Evolutionary conservation across 2,797 vertebrate species (phyloP).

Genomic region (Sebastes iracundus): DNA sequence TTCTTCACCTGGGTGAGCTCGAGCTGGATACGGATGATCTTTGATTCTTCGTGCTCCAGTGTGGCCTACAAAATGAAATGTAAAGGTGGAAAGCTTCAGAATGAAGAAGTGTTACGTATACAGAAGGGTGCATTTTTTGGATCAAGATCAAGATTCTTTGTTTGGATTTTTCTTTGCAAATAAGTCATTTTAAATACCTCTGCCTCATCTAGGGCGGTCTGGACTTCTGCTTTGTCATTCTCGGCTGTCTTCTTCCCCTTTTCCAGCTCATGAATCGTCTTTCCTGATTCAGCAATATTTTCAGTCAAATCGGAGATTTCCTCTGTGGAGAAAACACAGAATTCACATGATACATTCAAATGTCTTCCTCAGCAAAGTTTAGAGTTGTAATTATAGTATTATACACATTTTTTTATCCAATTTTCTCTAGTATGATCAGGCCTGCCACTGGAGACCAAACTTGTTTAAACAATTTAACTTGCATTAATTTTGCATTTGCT

Average conservation of each 20-base stretch:
- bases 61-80: constrained; percentile 74
- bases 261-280: constrained; percentile 88
- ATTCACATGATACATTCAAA: neutral
- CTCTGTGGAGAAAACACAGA: constrained; percentile 71
- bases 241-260: constrained; percentile 87
- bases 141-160: neutral
- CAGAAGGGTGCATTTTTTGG: neutral
- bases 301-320: constrained; percentile 90
- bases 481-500: neutral
- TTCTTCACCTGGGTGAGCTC: constrained; percentile 90
- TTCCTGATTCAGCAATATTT: constrained; percentile 85
- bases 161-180: neutral
- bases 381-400: neutral
- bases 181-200: constrained; percentile 76
- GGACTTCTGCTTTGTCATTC: constrained; percentile 85
- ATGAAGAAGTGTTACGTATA: neutral
- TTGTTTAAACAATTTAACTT: neutral
- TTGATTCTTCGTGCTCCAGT: constrained; percentile 91
- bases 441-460: neutral
- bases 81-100: neutral
- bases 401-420: neutral
- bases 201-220: constrained; percentile 87
- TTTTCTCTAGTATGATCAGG: neutral
- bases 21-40: constrained; percentile 89
- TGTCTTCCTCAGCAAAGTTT: neutral